Evolutionary conservation across 1,140 invertebrate species (phyloP).

Genomic region (Aricia agestis): DNA sequence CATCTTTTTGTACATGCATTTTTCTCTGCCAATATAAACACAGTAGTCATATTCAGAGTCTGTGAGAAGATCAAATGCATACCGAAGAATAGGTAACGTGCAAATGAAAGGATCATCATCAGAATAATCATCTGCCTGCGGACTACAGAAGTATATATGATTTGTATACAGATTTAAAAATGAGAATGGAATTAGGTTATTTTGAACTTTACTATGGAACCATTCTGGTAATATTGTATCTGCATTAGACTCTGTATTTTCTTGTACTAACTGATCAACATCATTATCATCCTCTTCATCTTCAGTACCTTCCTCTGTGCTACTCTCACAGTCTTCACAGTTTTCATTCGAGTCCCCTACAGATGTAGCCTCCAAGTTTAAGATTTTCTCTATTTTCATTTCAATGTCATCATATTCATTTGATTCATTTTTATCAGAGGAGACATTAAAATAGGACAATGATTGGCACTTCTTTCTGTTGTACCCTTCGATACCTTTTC

Average conservation of each 20-base stretch:
- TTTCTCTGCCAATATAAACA: conserved; percentile 60
- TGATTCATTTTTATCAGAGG: conserved; percentile 29
- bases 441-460: conserved; percentile 75
- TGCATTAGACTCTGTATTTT: conserved; percentile 32
- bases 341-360: background rate
- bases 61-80: conserved; percentile 81
- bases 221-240: conserved; percentile 76
- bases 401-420: conserved; percentile 22
- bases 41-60: conserved; percentile 52
- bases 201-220: conserved; percentile 80
- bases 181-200: conserved; percentile 77
- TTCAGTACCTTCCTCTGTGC: conserved; percentile 21
- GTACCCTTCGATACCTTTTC: conserved; percentile 80
- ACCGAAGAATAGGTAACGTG: conserved; percentile 79
- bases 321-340: background rate
- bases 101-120: conserved; percentile 78
- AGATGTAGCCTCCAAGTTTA: background rate
- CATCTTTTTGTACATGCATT: conserved; percentile 47
- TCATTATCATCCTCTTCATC: conserved; percentile 28
- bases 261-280: conserved; percentile 31
- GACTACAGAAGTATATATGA: conserved; percentile 80
- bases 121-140: conserved; percentile 84
- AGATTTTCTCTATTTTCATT: conserved; percentile 24
- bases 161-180: conserved; percentile 82
- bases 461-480: conserved; percentile 75